Percentiles rank a stretch among this genome's conserved stretches.
Conservation (phyloP, 2,888 invertebrate genomes). For the Amorpha juglandis region DNA sequence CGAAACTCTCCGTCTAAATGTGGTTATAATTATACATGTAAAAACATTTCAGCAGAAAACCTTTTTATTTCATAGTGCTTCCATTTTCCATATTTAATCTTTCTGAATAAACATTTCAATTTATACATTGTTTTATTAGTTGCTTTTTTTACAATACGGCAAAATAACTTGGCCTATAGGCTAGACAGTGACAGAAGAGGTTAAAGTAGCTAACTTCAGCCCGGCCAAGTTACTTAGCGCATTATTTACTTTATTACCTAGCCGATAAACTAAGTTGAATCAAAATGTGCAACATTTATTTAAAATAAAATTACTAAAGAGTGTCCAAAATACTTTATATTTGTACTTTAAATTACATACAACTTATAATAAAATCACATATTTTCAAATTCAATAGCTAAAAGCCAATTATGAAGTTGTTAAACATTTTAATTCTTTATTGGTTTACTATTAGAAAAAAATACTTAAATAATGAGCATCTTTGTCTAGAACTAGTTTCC, state of each 20-base stretch:
- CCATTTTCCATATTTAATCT: slow-evolving; percentile 39
- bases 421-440: too few species aligned
- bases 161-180: too few species aligned
- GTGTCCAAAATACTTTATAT: slow-evolving; percentile 71
- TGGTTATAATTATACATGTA: neutral
- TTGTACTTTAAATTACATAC: slow-evolving; percentile 61
- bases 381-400: slow-evolving; percentile 43
- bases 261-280: too few species aligned
- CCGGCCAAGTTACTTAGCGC: too few species aligned
- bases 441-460: too few species aligned
- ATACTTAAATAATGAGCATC: too few species aligned
- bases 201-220: too few species aligned
- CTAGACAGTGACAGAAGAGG: too few species aligned
- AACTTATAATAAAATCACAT: slow-evolving; percentile 68
- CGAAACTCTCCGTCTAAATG: too few species aligned
- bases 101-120: slow-evolving; percentile 31
- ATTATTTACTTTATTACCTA: too few species aligned
- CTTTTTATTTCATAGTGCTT: slow-evolving; percentile 35
- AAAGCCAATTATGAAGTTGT: slow-evolving; percentile 26
- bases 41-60: neutral
- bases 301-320: slow-evolving; percentile 22
- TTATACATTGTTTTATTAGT: neutral
- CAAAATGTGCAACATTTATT: neutral
- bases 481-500: too few species aligned
- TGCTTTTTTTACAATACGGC: too few species aligned